Percentiles rank a stretch among this genome's conserved stretches.
Evolutionary conservation across 1,140 invertebrate species (phyloP).

Genomic region (Scaptomyza graminum): DNA sequence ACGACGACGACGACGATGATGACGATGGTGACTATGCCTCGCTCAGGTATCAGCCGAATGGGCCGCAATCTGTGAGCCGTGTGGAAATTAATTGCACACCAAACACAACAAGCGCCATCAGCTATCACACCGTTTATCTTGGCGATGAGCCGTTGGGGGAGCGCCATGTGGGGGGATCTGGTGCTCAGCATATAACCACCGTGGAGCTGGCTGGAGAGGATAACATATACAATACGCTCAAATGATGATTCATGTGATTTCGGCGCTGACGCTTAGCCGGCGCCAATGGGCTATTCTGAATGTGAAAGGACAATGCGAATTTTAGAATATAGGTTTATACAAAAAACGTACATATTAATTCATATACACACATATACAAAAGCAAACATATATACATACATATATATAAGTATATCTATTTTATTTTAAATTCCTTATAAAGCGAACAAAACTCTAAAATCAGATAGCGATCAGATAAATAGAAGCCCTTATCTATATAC

Average conservation of each 20-base stretch:
- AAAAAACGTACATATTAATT: background rate
- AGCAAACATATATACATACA: background rate
- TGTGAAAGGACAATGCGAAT: constrained; percentile 31
- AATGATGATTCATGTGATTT: constrained; percentile 84
- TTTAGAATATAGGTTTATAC: constrained; percentile 15
- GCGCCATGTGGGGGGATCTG: constrained; percentile 34
- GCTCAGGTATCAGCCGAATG: constrained; percentile 63
- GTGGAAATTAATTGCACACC: constrained; percentile 74
- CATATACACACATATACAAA: constrained; percentile 18
- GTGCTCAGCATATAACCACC: constrained; percentile 62
- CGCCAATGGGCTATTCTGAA: constrained; percentile 69
- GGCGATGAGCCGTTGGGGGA: constrained; percentile 74
- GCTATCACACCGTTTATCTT: constrained; percentile 77
- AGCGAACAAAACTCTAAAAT: constrained; percentile 24
- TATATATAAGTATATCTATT: constrained; percentile 25
- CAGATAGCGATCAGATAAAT: constrained; percentile 21
- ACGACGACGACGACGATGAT: constrained; percentile 20
- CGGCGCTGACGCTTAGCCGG: constrained; percentile 74
- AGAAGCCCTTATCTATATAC: too few species aligned
- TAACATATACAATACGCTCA: constrained; percentile 83
- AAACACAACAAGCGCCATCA: constrained; percentile 63
- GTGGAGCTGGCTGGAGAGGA: constrained; percentile 74
- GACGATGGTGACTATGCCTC: constrained; percentile 78
- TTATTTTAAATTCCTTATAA: constrained; percentile 48
- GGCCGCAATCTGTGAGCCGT: constrained; percentile 72